These are phyloP conservation scores for Toxotes chatareus DNA, from an alignment of 2,113 vertebrate species.

Conservation along the genomic window DNA sequence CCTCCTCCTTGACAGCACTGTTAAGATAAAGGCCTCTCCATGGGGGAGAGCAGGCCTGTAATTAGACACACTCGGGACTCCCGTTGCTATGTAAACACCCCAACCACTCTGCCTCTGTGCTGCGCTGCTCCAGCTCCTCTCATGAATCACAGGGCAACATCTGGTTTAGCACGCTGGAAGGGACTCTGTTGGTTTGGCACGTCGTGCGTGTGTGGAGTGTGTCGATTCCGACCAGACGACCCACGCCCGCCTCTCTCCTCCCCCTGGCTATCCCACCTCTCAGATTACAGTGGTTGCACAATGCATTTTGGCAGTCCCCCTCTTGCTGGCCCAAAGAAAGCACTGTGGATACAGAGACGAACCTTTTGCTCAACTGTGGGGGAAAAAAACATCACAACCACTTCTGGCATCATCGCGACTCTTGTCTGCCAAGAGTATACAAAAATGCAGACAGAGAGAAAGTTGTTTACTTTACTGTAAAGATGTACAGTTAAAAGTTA, in stretches of 20 bases:
- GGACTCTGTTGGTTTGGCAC: conserved; percentile 76
- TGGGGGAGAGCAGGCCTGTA: conserved; percentile 74
- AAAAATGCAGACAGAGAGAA: conserved; percentile 57
- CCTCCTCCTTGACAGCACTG: conserved; percentile 53
- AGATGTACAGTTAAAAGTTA: conserved; percentile 6
- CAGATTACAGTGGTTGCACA: conserved; percentile 81
- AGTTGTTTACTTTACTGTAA: conserved; percentile 56
- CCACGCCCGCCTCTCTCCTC: conserved; percentile 62
- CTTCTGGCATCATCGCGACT: conserved; percentile 54
- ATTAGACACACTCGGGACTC: conserved; percentile 78
- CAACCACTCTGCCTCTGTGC: conserved; percentile 67
- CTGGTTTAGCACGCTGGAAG: conserved; percentile 77
- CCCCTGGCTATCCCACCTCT: conserved; percentile 62
- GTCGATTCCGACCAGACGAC: conserved; percentile 72
- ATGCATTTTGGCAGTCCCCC: conserved; percentile 68
- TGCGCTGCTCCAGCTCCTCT: conserved; percentile 45
- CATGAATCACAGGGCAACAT: conserved; percentile 80
- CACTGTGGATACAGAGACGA: conserved; percentile 55
- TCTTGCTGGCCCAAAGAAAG: conserved; percentile 56
- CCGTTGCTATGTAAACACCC: conserved; percentile 85
- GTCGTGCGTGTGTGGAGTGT: conserved; percentile 73
- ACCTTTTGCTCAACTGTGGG: conserved; percentile 62
- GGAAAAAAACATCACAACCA: conserved; percentile 38
- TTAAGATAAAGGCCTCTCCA: conserved; percentile 67
- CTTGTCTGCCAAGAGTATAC: conserved; percentile 56